These are phyloP conservation scores for Hoplias malabaricus DNA, from an alignment of 2,113 vertebrate genomes.

Conservation along the genomic window DNA sequence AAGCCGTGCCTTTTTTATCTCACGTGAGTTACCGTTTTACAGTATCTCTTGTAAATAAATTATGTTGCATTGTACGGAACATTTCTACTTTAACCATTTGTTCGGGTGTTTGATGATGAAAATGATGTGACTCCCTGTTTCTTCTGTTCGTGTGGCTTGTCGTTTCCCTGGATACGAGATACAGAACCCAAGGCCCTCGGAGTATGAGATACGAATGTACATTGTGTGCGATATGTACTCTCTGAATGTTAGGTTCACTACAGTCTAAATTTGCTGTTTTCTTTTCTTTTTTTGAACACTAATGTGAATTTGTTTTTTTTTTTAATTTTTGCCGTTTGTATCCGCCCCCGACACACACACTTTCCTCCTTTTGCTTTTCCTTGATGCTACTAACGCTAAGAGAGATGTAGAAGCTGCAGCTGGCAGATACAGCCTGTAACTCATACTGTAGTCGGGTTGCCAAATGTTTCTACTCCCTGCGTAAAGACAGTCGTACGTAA, in stretches of 20 bases:
- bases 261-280: constrained; percentile 39
- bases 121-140: constrained; percentile 17
- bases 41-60: constrained; percentile 98
- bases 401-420: background rate
- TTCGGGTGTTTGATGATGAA: constrained; percentile 41
- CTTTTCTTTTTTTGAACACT: constrained; percentile 61
- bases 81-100: constrained; percentile 81
- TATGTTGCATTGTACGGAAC: constrained; percentile 83
- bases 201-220: constrained; percentile 67
- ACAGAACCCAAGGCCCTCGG: constrained; percentile 11
- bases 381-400: background rate
- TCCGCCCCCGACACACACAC: too few relatives aligned
- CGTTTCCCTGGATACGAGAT: constrained; percentile 54
- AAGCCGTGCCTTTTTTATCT: constrained; percentile 99
- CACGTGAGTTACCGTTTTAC: constrained; percentile 91
- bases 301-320: constrained; percentile 49
- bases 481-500: background rate
- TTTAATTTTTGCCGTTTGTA: constrained; percentile 28
- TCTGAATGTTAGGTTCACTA: constrained; percentile 72
- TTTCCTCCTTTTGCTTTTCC: constrained; percentile 46
- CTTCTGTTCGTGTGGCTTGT: constrained; percentile 63
- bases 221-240: constrained; percentile 67
- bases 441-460: background rate
- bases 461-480: background rate
- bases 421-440: background rate